Conservation (phyloP, 2,113 vertebrate genomes). For the Macrotis lagotis region DNA sequence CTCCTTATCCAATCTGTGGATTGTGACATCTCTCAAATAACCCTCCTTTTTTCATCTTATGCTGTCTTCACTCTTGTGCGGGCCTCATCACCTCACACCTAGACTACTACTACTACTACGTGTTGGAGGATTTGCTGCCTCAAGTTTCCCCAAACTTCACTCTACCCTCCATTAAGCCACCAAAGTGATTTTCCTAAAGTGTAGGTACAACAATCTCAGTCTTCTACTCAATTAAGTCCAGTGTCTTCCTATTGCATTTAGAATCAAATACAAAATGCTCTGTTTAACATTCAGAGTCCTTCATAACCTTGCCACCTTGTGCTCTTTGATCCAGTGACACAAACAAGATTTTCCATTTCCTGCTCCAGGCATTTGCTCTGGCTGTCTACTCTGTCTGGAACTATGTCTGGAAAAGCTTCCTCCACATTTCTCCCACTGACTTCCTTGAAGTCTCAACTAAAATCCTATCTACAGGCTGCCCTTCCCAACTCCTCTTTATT, state of each 20-base stretch:
- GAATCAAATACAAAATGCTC: not conserved
- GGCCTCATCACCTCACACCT: no score
- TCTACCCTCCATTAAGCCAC: not conserved
- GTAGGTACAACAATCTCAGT: not conserved
- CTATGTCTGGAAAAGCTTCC: no score
- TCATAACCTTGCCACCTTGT: no score
- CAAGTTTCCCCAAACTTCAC: not conserved
- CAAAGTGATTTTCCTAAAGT: not conserved
- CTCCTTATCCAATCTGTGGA: not conserved
- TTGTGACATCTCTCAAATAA: no score
- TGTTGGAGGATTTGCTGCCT: not conserved
- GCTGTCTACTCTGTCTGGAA: no score
- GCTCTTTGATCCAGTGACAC: not conserved
- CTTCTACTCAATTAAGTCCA: not conserved
- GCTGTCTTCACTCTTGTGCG: no score
- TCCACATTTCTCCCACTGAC: not conserved
- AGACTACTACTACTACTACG: no score
- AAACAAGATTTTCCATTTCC: not conserved
- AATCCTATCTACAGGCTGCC: no score
- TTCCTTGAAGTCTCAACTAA: not conserved
- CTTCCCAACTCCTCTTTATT: no score
- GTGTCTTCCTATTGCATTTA: not conserved
- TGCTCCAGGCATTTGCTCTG: no score
- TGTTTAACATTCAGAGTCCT: not conserved
- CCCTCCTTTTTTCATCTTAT: no score